Base-by-base conservation (phyloP, 2,888 invertebrate genomes). In the Lapara coniferarum region DNA sequence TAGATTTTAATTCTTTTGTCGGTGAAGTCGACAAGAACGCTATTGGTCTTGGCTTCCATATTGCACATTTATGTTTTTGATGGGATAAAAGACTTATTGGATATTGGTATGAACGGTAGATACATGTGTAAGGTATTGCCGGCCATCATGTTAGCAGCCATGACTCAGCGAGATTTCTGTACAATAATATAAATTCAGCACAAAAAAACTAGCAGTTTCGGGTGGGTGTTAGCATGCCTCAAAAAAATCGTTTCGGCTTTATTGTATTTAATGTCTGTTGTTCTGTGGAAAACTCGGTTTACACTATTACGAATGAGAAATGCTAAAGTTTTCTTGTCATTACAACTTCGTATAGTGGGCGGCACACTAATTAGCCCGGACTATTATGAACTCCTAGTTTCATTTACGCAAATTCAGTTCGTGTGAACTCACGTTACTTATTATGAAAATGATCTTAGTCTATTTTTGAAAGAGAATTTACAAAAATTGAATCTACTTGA, bases 111-210 rank as follows among this genome's bases (percentile, higher is more conserved):
- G 66, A 70, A 69, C 68, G 69, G 67, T n/a, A n/a, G n/a, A 2
- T 69, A 68, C 57, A 69, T 57, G 70, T 71, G 68, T 37, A 67
- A 63, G 73, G 75, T 74, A 70, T 74, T 76, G 73, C 71, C 70
- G 71, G 71, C 59, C 67, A 70, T 75, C 72, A 66, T 70, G 68
- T 70, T 66, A 67, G 59, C 16, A 71, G 67, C 66, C 72, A 70
- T 73, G 75, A 75, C 71, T 77, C 73, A 55, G 70, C 71, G 66
- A 68, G 67, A 73, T 73, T 74, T 69, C 70, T 72, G 67, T 72
- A 58, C 70, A 52, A 70, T 67, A 73, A 70, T 68, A 73, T 73
- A 74, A 76, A 73, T 73, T 56, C 67, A 59, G 6, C 13, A 56
- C 46, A 46, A 16, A 56, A 67, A 67, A 8, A n/a, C 46, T 19